Percentiles rank a stretch among this genome's conserved stretches.
These are phyloP conservation scores for Trididemnum miniatum DNA, from an alignment of 23 tunicate species.

Conservation along the genomic window DNA sequence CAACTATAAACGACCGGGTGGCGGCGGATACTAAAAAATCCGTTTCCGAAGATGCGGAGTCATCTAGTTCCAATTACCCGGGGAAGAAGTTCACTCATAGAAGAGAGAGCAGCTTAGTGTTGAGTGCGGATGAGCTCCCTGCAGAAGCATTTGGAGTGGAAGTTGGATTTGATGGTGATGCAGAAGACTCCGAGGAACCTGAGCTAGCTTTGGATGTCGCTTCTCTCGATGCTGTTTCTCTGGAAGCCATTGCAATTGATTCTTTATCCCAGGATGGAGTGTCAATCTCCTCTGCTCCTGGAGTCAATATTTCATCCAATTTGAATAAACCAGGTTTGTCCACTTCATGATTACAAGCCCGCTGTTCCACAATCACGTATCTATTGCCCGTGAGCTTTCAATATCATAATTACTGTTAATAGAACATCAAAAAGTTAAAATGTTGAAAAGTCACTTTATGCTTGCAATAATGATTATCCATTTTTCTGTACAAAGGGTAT, in stretches of 20 bases:
- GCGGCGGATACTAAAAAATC: not conserved
- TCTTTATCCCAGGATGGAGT: not conserved
- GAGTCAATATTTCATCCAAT: not conserved
- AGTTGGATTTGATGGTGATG: constrained; percentile 41
- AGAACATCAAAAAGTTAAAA: too few species aligned
- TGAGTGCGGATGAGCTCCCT: constrained; percentile 63
- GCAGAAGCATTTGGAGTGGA: constrained; percentile 50
- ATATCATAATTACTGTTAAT: too few species aligned
- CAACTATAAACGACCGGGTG: not conserved
- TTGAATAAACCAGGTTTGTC: not conserved
- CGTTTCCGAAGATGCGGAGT: not conserved
- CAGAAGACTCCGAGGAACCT: constrained; percentile 34
- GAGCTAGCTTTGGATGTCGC: constrained; percentile 52
- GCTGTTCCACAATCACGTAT: too few species aligned
- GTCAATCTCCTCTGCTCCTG: not conserved
- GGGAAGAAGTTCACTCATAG: constrained; percentile 27
- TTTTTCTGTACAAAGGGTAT: too few species aligned
- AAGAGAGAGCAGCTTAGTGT: constrained; percentile 39
- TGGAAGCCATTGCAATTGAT: constrained; percentile 34
- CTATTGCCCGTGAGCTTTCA: too few species aligned
- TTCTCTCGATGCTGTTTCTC: constrained; percentile 43
- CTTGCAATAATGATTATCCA: too few species aligned
- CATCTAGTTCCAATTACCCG: not conserved
- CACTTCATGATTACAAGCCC: too few species aligned
- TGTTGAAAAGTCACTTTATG: too few species aligned